Conservation (phyloP, 2,113 vertebrate species). For the Sapayoa aenigma region DNA sequence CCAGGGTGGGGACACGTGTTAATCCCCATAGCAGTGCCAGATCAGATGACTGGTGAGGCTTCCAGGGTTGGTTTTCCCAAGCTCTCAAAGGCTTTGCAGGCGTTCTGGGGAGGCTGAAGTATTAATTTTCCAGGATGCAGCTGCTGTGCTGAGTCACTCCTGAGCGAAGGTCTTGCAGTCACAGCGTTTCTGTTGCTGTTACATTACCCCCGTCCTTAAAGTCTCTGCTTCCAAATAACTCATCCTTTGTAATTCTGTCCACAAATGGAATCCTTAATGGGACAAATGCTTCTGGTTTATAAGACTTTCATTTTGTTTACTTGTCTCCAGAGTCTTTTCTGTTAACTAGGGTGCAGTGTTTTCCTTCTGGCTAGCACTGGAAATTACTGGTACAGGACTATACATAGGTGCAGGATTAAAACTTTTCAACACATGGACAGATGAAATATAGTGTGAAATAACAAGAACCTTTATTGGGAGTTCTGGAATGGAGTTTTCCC, state of each 20-base stretch:
- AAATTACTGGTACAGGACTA: not conserved
- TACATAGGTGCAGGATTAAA: not conserved
- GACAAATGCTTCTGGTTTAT: not conserved
- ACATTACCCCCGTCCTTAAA: not conserved
- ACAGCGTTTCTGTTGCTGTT: not conserved
- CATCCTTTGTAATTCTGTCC: not conserved
- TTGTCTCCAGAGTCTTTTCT: not conserved
- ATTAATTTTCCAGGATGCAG: slow-evolving; percentile 26
- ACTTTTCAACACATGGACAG: not conserved
- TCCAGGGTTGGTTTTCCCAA: not conserved
- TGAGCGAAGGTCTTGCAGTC: not conserved
- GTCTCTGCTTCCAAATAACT: not conserved
- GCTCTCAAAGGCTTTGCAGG: not conserved
- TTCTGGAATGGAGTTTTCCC: not conserved
- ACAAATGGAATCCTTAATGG: not conserved
- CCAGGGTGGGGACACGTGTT: rapidly evolving
- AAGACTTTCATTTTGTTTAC: not conserved
- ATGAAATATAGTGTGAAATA: not conserved
- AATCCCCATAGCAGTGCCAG: not conserved
- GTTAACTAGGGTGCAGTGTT: not conserved
- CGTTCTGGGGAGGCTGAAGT: not conserved
- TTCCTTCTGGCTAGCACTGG: not conserved
- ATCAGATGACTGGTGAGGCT: not conserved
- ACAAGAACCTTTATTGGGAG: not conserved
- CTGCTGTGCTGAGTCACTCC: slow-evolving; percentile 28